These are phyloP conservation scores for Theristicus caerulescens DNA, from an alignment of 2,113 vertebrate genomes.

Conservation along the genomic window DNA sequence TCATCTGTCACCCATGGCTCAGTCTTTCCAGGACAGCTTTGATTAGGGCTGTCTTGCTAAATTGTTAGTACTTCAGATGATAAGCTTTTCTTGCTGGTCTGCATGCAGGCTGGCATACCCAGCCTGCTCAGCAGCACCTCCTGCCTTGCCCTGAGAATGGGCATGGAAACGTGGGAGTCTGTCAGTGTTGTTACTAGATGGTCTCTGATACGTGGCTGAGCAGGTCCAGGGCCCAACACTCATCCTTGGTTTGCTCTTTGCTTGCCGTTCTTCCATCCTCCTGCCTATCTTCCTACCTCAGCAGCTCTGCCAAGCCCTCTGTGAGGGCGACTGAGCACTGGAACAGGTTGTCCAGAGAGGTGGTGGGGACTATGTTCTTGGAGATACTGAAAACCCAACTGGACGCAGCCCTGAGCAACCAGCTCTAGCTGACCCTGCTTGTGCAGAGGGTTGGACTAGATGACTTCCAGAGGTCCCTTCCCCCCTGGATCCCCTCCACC, in stretches of 20 bases:
- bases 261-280: background rate
- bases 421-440: background rate
- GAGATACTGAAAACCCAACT: background rate
- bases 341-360: background rate
- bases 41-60: background rate
- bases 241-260: background rate
- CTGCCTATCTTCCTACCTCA: background rate
- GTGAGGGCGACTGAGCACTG: background rate
- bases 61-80: background rate
- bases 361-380: accelerated
- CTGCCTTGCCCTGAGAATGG: background rate
- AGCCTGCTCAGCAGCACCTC: background rate
- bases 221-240: background rate
- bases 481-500: background rate
- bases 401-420: background rate
- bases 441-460: background rate
- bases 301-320: background rate
- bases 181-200: background rate
- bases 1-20: background rate
- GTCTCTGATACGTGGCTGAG: background rate
- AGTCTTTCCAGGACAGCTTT: background rate
- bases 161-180: accelerated
- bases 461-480: background rate
- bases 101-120: background rate
- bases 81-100: background rate